These are phyloP conservation scores for Ceyx melanurus DNA, from an alignment of 2,113 vertebrate genomes.

Conservation along the genomic window DNA sequence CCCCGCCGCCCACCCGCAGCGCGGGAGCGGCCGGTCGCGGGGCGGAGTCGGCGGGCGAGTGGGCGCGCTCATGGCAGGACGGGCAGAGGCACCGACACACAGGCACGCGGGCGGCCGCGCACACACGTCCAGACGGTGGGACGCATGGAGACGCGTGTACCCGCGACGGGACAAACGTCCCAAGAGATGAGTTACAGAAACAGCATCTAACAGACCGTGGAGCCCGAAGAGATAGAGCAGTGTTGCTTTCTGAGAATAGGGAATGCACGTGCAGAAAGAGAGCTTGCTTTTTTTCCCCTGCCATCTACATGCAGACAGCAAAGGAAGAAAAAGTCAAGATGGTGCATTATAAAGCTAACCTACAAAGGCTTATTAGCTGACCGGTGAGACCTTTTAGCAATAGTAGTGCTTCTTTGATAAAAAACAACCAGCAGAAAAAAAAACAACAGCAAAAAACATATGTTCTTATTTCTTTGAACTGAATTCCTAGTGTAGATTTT, in stretches of 20 bases:
- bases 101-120: no score
- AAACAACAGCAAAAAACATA: no score
- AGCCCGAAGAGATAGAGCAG: fast-evolving
- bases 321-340: background rate
- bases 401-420: no score
- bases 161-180: fast-evolving
- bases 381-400: background rate
- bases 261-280: background rate
- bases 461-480: no score
- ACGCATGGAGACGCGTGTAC: background rate
- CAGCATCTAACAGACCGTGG: background rate
- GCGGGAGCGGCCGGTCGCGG: no score
- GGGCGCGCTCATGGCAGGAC: no score
- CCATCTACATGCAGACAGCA: fast-evolving
- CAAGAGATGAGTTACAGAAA: background rate
- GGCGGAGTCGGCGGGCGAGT: no score
- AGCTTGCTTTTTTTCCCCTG: no score
- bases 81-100: no score
- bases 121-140: no score
- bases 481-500: no score
- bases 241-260: fast-evolving
- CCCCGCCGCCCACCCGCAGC: background rate
- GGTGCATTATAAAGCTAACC: background rate
- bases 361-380: background rate
- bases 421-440: no score